Evolutionary conservation across 2,888 invertebrate species (phyloP).

Genomic region (Drosophila algonquin): DNA sequence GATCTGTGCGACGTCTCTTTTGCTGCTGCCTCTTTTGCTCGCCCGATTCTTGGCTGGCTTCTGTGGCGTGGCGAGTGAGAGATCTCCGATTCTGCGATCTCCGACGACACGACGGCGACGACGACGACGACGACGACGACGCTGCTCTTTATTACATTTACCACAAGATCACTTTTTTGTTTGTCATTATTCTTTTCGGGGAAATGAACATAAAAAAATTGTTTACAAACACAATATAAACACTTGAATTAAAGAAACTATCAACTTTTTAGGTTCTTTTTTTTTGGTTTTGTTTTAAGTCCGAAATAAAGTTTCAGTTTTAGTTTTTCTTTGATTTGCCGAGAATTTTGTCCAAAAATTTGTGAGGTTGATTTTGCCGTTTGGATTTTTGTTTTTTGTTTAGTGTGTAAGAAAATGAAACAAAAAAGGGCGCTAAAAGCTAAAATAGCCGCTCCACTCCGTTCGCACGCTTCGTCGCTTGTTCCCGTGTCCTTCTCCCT

Average conservation of each 20-base stretch:
- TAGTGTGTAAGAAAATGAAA: slow-evolving; percentile 70
- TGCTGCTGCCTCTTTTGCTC: slow-evolving; percentile 33
- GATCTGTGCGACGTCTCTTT: slow-evolving; percentile 44
- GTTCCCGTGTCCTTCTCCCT: slow-evolving; percentile 80
- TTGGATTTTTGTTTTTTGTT: slow-evolving; percentile 27
- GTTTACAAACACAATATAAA: slow-evolving; percentile 74
- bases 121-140: not conserved
- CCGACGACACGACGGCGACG: not conserved
- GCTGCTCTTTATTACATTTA: slow-evolving; percentile 41
- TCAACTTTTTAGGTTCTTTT: slow-evolving; percentile 36
- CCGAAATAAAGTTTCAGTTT: slow-evolving; percentile 58
- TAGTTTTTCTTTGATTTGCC: slow-evolving; percentile 40
- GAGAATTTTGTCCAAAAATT: slow-evolving; percentile 44
- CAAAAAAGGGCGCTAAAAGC: slow-evolving; percentile 83
- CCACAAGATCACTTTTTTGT: slow-evolving; percentile 55
- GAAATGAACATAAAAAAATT: slow-evolving; percentile 64
- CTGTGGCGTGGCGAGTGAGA: slow-evolving; percentile 9
- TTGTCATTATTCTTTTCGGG: slow-evolving; percentile 31
- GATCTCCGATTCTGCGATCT: slow-evolving; percentile 31
- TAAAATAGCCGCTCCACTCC: slow-evolving; percentile 81
- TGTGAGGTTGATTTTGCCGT: slow-evolving; percentile 25
- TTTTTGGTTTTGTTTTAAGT: slow-evolving; percentile 47
- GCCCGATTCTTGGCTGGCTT: slow-evolving; percentile 57
- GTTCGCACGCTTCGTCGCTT: slow-evolving; percentile 66
- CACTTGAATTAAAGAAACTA: slow-evolving; percentile 57